phyloP scores from a whole-genome alignment of 2,113 vertebrate genomes.

The Archilochus colubris region DNA sequence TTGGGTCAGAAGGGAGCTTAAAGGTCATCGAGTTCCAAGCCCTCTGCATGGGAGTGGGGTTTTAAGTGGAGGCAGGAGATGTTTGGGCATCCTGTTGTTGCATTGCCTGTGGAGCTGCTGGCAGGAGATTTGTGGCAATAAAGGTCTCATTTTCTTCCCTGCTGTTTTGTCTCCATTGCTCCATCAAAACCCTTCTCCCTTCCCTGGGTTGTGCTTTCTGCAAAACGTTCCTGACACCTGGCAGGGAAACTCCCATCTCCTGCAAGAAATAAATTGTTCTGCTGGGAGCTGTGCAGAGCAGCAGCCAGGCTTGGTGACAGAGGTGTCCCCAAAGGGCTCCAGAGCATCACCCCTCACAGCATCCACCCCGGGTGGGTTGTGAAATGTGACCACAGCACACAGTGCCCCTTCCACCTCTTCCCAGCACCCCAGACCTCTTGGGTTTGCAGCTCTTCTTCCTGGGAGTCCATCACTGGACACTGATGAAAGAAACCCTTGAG shows the following conservation, averaged over 20 bases:
- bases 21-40: too few species aligned
- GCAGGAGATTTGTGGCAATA: background rate
- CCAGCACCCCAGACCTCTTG: background rate
- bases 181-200: background rate
- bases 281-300: background rate
- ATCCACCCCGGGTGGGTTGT: background rate
- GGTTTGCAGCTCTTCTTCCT: background rate
- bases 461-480: background rate
- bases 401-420: background rate
- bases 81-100: fast-evolving
- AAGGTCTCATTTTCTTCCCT: background rate
- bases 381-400: background rate
- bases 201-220: background rate
- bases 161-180: background rate
- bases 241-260: background rate
- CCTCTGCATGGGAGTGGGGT: too few species aligned
- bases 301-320: background rate
- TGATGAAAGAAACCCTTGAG: background rate
- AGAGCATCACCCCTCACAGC: fast-evolving
- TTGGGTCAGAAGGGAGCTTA: too few species aligned
- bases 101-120: background rate
- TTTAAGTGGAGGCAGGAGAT: background rate
- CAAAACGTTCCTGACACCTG: background rate
- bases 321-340: background rate
- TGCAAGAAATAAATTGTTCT: background rate